Percentiles rank a stretch among this genome's conserved stretches.
phyloP scores from a whole-genome alignment of 2,888 invertebrate genomes.

The Drosophila percnosoma region DNA sequence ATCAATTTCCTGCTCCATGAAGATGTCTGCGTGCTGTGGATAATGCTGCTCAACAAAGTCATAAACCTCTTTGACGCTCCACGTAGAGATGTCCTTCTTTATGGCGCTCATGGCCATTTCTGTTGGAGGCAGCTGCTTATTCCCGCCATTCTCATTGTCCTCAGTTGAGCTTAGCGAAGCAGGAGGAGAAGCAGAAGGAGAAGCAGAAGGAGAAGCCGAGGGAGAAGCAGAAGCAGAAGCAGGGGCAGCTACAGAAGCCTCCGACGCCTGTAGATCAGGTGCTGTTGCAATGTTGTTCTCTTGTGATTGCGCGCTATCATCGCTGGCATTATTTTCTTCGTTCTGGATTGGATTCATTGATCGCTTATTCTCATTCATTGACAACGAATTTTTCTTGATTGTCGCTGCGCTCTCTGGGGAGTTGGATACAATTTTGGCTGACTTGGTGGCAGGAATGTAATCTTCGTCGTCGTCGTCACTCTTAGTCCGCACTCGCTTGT shows the following conservation, averaged over 20 bases:
- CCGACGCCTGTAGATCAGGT: not conserved
- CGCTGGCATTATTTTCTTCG: not conserved
- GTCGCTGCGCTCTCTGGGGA: not conserved
- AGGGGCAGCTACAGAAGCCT: not conserved
- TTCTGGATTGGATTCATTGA: not conserved
- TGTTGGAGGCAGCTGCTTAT: not conserved
- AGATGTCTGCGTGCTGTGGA: constrained; percentile 91
- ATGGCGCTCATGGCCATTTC: not conserved
- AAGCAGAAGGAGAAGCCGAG: too few relatives aligned
- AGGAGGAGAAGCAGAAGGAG: not conserved
- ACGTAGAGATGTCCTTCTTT: constrained; percentile 82
- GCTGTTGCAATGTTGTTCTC: not conserved
- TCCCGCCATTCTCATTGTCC: not conserved
- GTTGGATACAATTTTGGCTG: not conserved
- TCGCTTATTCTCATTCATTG: not conserved
- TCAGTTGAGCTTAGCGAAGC: not conserved
- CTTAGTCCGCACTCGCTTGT: not conserved
- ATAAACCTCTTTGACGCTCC: constrained; percentile 93
- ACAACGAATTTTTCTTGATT: not conserved
- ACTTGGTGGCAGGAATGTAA: not conserved
- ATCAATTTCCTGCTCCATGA: constrained; percentile 96
- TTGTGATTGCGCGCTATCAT: not conserved
- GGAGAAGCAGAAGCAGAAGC: too few relatives aligned
- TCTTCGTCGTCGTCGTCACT: constrained; percentile 2
- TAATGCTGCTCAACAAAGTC: constrained; percentile 92